Evolutionary conservation across 2,797 vertebrate genomes (phyloP), one percentile per base, ranked within the genome.

Genomic region (Clarias pachynema): DNA sequence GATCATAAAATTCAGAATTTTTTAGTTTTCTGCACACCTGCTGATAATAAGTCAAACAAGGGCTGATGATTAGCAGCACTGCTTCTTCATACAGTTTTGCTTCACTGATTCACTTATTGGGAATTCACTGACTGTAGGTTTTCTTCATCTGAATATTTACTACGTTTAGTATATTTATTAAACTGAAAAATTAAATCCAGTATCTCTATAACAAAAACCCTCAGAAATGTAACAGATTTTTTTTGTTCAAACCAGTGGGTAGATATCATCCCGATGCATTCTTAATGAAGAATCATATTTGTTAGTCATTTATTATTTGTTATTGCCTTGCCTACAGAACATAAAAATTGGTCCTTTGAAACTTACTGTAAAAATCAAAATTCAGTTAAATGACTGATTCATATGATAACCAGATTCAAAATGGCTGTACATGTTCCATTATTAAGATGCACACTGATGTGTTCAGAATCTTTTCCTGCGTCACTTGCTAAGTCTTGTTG

Each of bases 241-340:
- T 24, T 72, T 18, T 56, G n/a, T 4, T 74, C 69, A 16, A 53
- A 24, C n/a, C 29, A 34, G 3, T 5, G 5, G 24, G 44, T 29
- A 56, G 7, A 56, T 56, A 74, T 53, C 15, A 0, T 29, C 14
- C 22, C 29, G 49, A 74, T 74, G 29, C 53, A 77, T 15, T 29
- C 14, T 56, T 75, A 26, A 74, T 74, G 53, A 56, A 77, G n/a
- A 78, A 37, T 77, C 31, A 77, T 78, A 24, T 37, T 18, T 22
- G 5, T 59, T 37, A 16, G 16, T n/a, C 44, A 29, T n/a, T n/a
- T 29, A 29, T 59, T 29, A 57, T 9, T 4, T 34, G 9, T 77
- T 59, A 34, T 12, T 59, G 1, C 5, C 29, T 59, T 59, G 56
- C 1, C 29, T 77, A 59, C 18, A 77, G 9, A 59, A 49, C 15